A percentile compares a stretch with the other conserved stretches of the same genome.
phyloP scores from a whole-genome alignment of 2,797 vertebrate species.

The Enteromius argenteus region DNA sequence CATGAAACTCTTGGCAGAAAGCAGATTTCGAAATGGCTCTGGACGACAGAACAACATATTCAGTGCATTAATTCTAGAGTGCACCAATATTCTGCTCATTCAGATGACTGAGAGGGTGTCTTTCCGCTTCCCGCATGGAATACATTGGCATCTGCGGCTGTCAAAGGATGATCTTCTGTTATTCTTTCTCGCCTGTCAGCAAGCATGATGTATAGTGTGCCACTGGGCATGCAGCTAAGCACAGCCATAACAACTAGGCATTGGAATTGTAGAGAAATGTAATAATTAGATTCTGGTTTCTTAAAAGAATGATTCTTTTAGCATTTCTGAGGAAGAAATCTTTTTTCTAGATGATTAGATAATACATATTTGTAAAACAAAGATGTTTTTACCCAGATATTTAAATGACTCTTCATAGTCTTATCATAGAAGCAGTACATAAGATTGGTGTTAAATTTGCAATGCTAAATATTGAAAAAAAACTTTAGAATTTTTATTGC shows the following conservation, averaged over 20 bases:
- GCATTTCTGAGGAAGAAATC: neutral
- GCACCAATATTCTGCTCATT: constrained; percentile 38
- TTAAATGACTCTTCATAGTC: neutral
- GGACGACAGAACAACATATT: constrained; percentile 23
- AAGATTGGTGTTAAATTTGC: neutral
- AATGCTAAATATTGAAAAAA: neutral
- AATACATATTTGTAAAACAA: neutral
- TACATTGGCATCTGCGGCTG: constrained; percentile 20
- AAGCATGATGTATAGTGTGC: constrained; percentile 9
- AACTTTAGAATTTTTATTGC: neutral
- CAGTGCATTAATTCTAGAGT: constrained; percentile 20
- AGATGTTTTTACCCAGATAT: neutral
- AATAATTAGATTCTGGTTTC: constrained; percentile 3
- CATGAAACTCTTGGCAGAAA: constrained; percentile 43
- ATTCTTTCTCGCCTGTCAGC: constrained; percentile 1
- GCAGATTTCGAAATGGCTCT: constrained; percentile 34
- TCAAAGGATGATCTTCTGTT: constrained; percentile 25
- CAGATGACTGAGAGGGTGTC: constrained; percentile 18
- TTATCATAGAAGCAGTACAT: neutral
- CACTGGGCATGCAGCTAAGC: constrained; percentile 14
- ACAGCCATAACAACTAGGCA: neutral
- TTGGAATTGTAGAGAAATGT: neutral
- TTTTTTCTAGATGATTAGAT: constrained; percentile 8
- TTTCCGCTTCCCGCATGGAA: constrained; percentile 13
- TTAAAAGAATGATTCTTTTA: neutral